Evolutionary conservation across 1,140 invertebrate genomes (phyloP), one percentile per base, ranked within the genome.

Genomic region (Eurosta solidaginis): DNA sequence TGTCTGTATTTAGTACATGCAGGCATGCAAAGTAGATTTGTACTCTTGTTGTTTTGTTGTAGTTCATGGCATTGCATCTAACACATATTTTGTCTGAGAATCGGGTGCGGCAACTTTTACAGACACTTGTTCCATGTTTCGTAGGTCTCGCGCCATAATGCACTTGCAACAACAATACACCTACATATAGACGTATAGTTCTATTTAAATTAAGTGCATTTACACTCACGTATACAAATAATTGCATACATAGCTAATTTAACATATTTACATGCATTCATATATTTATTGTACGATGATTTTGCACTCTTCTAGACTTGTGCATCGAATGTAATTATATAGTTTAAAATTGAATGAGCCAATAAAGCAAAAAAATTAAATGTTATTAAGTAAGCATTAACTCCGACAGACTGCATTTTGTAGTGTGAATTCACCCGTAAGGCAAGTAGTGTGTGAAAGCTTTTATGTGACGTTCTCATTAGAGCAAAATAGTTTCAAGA

Each of bases 401-500:
- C n/a, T n/a, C n/a, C n/a, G n/a, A n/a, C n/a, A 40, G 12, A n/a
- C 14, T 68, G 33, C 33, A 14, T 25, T 27, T 3, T 12, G 20
- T 6, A 25, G 9, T 5, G 12, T 7, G 10, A 12, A 22, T 17
- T 22, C 20, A n/a, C 1, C 59, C 33, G 59, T 20, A 68, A 36
- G n/a, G 17, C 59, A 20, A 68, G 59, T 68, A 68, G 17, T 68
- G 59, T 68, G 59, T 42, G 59, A 68, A 42, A 68, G 59, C n/a
- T 1, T 33, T 40, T 68, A 9, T 12, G 33, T 2, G 59, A 68
- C 59, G 36, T 36, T 40, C 33, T 40, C 59, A 68, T 68, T 40
- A 20, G 22, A 68, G 29, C 40, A 68, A 36, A 68, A 36, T 40
- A 68, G 36, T 40, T 68, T 68, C n/a, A 12, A 68, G n/a, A 68